phyloP scores from a whole-genome alignment of 92 coral and sea anemone species.

The Muricea muricata region DNA sequence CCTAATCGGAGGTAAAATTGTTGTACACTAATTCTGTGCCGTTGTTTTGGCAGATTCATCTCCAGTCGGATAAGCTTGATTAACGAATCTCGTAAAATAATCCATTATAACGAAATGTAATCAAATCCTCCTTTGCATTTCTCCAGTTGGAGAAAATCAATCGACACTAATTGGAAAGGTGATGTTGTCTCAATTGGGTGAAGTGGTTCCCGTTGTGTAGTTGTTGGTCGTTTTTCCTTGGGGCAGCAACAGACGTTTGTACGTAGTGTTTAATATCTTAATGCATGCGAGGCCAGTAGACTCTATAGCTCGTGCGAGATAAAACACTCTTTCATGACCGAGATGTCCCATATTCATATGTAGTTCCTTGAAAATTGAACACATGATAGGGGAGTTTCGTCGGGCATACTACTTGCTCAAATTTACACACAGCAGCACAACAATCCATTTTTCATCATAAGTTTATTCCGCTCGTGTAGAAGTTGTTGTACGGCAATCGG shows the following conservation, averaged over 20 bases:
- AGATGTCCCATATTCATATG: constrained; percentile 31
- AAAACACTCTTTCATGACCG: constrained; percentile 30
- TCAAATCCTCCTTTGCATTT: constrained; percentile 29
- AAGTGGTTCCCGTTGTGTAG: not conserved
- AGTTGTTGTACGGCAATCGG: constrained; percentile 13
- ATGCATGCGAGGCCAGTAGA: constrained; percentile 21
- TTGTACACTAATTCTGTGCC: constrained; percentile 25
- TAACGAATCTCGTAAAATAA: not conserved
- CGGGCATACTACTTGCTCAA: constrained; percentile 25
- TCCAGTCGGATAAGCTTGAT: constrained; percentile 19
- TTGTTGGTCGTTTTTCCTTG: constrained; percentile 5
- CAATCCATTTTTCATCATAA: not conserved
- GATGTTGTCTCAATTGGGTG: not conserved
- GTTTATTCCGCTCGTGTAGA: constrained; percentile 5
- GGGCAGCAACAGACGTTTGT: constrained; percentile 3
- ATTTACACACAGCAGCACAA: not conserved
- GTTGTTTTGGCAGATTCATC: constrained; percentile 16
- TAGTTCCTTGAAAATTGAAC: not conserved
- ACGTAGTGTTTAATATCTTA: constrained; percentile 8
- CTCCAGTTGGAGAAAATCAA: constrained; percentile 12
- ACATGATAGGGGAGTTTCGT: not conserved
- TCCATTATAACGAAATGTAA: constrained; percentile 28
- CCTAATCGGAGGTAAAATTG: constrained; percentile 14
- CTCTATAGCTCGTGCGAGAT: not conserved
- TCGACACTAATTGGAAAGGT: constrained; percentile 13